phyloP scores from a whole-genome alignment of 2,113 vertebrate species.

The Oryzias curvinotus region DNA sequence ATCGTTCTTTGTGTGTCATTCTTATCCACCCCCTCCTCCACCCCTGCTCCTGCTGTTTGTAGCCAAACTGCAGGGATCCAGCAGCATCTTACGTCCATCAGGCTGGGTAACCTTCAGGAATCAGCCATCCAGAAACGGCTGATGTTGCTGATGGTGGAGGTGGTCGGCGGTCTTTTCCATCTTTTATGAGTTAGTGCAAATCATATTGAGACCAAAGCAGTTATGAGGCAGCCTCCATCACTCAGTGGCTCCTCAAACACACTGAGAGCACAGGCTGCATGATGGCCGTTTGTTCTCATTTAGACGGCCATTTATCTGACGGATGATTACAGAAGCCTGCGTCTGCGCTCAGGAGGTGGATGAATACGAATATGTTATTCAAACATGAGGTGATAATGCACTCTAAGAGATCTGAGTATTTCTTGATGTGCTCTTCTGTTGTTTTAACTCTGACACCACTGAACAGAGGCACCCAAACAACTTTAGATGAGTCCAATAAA shows the following conservation, averaged over 20 bases:
- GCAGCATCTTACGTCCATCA: conserved; percentile 47
- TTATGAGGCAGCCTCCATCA: conserved; percentile 25
- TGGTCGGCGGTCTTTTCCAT: conserved; percentile 57
- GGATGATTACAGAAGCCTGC: conserved; percentile 10
- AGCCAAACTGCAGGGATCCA: conserved; percentile 47
- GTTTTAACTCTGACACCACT: too few relatives aligned
- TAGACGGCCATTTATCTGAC: conserved; percentile 3
- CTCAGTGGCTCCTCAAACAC: conserved; percentile 42
- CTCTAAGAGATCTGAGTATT: neutral
- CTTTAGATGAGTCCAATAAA: too few relatives aligned
- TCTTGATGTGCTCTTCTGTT: too few relatives aligned
- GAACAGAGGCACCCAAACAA: too few relatives aligned
- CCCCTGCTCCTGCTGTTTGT: conserved; percentile 43
- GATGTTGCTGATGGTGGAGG: conserved; percentile 12
- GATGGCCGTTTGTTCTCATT: conserved; percentile 39
- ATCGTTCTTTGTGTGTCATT: conserved; percentile 52
- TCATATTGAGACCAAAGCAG: conserved; percentile 57
- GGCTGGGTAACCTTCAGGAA: conserved; percentile 64
- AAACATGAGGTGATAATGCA: neutral
- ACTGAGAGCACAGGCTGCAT: conserved; percentile 24
- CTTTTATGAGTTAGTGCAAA: conserved; percentile 71
- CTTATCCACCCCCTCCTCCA: conserved; percentile 28
- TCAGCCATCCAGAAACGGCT: conserved; percentile 66
- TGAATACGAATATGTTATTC: conserved; percentile 1
- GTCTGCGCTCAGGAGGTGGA: neutral